Conservation (phyloP, 1,140 invertebrate genomes). For the Paraescarpia echinospica region DNA sequence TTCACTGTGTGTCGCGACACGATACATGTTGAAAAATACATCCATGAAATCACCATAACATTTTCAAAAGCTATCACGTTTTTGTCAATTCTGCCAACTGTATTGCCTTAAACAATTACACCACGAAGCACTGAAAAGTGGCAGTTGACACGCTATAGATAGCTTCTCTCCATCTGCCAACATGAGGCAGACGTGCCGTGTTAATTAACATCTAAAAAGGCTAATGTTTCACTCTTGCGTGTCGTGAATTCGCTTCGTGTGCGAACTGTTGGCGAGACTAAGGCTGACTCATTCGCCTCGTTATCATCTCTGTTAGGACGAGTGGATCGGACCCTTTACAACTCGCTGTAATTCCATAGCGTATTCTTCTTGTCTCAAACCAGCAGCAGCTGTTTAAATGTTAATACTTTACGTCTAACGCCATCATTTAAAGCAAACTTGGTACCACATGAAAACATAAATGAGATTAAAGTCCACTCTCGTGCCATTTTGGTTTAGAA, state of each 20-base stretch:
- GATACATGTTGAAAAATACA: too few relatives aligned
- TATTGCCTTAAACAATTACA: not conserved
- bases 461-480: too few relatives aligned
- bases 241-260: not conserved
- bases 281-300: not conserved
- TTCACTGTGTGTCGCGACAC: too few relatives aligned
- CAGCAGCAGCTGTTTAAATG: too few relatives aligned
- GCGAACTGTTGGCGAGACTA: not conserved
- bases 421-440: too few relatives aligned
- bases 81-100: not conserved
- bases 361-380: too few relatives aligned
- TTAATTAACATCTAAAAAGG: constrained; percentile 2
- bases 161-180: not conserved
- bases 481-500: too few relatives aligned
- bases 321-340: not conserved
- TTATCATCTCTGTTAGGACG: not conserved
- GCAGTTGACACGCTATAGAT: not conserved
- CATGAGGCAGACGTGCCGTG: not conserved
- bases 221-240: not conserved
- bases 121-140: not conserved
- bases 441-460: too few relatives aligned
- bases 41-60: too few relatives aligned
- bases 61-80: too few relatives aligned
- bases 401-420: too few relatives aligned
- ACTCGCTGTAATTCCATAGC: not conserved